Percentiles rank a stretch among this genome's conserved stretches.
Evolutionary conservation across 2,113 vertebrate species (phyloP).

Genomic region (Sciurus niger): DNA sequence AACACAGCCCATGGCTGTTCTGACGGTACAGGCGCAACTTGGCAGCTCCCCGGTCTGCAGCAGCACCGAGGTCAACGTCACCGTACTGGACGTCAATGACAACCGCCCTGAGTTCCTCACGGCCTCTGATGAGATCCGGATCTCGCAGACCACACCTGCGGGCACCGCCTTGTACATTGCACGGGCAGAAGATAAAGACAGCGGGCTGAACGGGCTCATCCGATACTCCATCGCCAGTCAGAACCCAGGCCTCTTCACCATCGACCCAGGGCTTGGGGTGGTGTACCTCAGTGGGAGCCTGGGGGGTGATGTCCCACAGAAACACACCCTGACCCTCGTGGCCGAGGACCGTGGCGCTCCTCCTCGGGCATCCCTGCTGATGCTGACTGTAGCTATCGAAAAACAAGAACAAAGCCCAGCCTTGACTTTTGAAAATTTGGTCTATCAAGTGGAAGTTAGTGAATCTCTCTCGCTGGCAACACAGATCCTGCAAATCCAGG

Average conservation of each 20-base stretch:
- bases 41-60: slow-evolving; percentile 88
- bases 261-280: slow-evolving; percentile 90
- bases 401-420: slow-evolving; percentile 79
- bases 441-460: slow-evolving; percentile 94
- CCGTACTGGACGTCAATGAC: slow-evolving; percentile 93
- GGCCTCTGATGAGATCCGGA: slow-evolving; percentile 85
- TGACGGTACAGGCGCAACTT: slow-evolving; percentile 92
- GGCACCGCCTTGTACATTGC: slow-evolving; percentile 94
- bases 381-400: slow-evolving; percentile 89
- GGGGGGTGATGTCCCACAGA: slow-evolving; percentile 56
- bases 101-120: slow-evolving; percentile 91
- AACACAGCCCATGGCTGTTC: slow-evolving; percentile 88
- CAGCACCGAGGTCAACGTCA: slow-evolving; percentile 93
- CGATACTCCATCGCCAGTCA: slow-evolving; percentile 88
- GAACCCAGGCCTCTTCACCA: slow-evolving; percentile 85
- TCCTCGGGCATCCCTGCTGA: slow-evolving; percentile 87
- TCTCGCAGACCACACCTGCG: slow-evolving; percentile 88
- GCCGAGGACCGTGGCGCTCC: slow-evolving; percentile 92
- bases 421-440: slow-evolving; percentile 92
- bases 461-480: slow-evolving; percentile 89
- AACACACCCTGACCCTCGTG: slow-evolving; percentile 87
- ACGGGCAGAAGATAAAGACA: slow-evolving; percentile 94
- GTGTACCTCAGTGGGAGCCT: slow-evolving; percentile 90
- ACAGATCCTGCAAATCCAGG: slow-evolving; percentile 91
- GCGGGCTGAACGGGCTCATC: slow-evolving; percentile 91